A percentile compares a stretch with the other conserved stretches of the same genome.
These are phyloP conservation scores for Erynnis tages DNA, from an alignment of 2,888 invertebrate species.

Conservation along the genomic window DNA sequence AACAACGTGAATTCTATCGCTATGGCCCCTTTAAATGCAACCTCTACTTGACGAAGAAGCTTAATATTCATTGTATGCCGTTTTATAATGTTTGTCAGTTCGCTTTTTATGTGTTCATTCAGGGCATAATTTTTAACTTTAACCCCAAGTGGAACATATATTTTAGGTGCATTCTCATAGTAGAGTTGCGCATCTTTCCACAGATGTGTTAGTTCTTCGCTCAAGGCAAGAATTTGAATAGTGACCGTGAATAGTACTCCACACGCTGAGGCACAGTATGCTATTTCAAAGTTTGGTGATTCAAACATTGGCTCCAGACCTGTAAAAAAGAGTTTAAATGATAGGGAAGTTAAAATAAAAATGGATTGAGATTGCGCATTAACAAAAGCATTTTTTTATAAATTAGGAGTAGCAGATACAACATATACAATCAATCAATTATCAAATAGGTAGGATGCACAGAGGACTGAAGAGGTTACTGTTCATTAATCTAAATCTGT, in stretches of 20 bases:
- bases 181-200: constrained; percentile 45
- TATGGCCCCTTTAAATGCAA: constrained; percentile 46
- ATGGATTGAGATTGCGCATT: too few species aligned
- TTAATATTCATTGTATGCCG: constrained; percentile 44
- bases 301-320: constrained; percentile 54
- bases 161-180: constrained; percentile 19
- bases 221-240: constrained; percentile 48
- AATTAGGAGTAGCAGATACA: too few species aligned
- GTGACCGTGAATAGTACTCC: constrained; percentile 42
- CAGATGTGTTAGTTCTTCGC: constrained; percentile 46
- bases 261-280: constrained; percentile 33
- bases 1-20: constrained; percentile 50
- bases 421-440: too few species aligned
- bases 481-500: too few species aligned
- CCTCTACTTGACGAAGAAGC: constrained; percentile 43
- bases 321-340: too few species aligned
- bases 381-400: too few species aligned
- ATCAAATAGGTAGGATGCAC: too few species aligned
- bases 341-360: too few species aligned
- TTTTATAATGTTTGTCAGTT: constrained; percentile 41
- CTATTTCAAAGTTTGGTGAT: constrained; percentile 55
- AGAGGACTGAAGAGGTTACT: too few species aligned
- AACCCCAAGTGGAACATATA: constrained; percentile 1
- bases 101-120: constrained; percentile 43
- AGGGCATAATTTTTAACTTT: constrained; percentile 37